Conservation (phyloP, 2,113 vertebrate species). For the Actinemys pallida region DNA sequence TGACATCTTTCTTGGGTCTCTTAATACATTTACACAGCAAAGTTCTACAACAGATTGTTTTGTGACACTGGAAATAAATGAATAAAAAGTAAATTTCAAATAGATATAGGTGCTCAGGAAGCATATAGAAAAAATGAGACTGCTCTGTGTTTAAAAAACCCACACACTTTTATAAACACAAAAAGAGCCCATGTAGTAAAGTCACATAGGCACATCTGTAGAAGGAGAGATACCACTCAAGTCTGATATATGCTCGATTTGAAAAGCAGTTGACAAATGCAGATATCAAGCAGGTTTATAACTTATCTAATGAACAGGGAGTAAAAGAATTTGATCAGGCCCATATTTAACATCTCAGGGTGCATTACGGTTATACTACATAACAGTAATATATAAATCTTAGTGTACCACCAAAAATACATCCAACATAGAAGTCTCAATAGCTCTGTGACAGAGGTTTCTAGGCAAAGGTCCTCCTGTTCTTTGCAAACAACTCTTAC, state of each 20-base stretch:
- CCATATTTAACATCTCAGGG: not conserved
- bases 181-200: conserved; percentile 34
- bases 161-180: not conserved
- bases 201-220: not conserved
- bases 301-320: not conserved
- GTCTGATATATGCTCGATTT: not conserved
- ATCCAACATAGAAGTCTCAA: not conserved
- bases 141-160: conserved; percentile 12
- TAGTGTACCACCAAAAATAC: not conserved
- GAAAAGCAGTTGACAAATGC: not conserved
- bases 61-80: not conserved
- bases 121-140: not conserved
- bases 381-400: not conserved
- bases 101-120: conserved; percentile 45
- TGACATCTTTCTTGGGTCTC: not conserved
- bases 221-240: not conserved
- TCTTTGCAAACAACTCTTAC: not conserved
- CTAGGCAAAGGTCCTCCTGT: not conserved
- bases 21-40: not conserved
- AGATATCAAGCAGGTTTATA: not conserved
- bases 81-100: conserved; percentile 43
- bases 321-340: not conserved
- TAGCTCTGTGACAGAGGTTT: not conserved
- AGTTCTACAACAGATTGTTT: not conserved
- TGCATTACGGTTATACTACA: not conserved